Conservation (phyloP, 2,113 vertebrate genomes). For the Solenodon paradoxus region DNA sequence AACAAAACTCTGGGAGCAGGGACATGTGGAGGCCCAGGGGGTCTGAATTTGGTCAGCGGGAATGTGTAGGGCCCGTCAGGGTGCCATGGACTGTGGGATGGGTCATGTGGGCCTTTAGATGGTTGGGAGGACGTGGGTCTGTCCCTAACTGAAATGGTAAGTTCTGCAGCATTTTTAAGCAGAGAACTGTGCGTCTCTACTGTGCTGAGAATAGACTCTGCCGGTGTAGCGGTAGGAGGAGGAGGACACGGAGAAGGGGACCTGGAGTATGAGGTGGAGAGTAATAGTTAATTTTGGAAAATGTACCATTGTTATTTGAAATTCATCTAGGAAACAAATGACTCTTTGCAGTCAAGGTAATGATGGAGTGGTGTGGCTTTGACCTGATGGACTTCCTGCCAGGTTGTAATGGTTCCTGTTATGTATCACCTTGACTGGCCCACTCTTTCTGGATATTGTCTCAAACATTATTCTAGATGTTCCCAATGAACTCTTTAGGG, state of each 20-base stretch:
- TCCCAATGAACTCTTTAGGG: not conserved
- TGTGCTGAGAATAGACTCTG: not conserved
- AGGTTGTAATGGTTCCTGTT: too few relatives aligned
- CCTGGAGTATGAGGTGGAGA: not conserved
- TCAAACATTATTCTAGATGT: not conserved
- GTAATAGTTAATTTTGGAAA: not conserved
- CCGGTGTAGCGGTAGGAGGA: not conserved
- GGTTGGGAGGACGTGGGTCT: not conserved
- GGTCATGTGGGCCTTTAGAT: fast-evolving
- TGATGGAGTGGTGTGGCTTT: not conserved
- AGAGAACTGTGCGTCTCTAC: not conserved
- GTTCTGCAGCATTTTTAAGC: not conserved
- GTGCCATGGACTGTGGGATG: fast-evolving
- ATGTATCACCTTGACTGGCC: not conserved
- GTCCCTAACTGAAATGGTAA: not conserved
- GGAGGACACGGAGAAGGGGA: too few relatives aligned
- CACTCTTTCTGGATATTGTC: not conserved
- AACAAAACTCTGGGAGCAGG: too few relatives aligned
- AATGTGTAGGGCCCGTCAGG: too few relatives aligned
- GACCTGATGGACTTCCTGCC: too few relatives aligned
- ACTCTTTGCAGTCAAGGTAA: not conserved
- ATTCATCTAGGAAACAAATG: not conserved
- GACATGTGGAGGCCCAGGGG: fast-evolving
- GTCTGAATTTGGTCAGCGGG: too few relatives aligned
- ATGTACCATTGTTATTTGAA: not conserved